These are phyloP conservation scores for Pomacea maculata DNA, from an alignment of 1,140 invertebrate genomes.

Conservation along the genomic window DNA sequence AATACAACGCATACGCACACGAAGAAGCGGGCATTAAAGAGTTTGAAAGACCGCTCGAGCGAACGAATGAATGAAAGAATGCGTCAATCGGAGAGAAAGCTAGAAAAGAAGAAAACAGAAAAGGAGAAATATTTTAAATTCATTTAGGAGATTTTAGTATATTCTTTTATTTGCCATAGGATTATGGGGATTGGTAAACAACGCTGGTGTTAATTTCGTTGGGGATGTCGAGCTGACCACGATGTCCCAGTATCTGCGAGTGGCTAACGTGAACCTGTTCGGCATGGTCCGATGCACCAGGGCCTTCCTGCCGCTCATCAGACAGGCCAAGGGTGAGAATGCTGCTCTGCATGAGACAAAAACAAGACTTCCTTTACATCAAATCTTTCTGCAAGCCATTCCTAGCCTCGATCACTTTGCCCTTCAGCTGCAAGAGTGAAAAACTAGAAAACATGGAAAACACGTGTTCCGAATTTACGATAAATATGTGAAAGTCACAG, in stretches of 20 bases:
- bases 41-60: too few species aligned
- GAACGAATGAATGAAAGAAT: too few species aligned
- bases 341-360: background rate
- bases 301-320: constrained; percentile 77
- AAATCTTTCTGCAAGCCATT: too few species aligned
- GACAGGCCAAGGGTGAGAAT: constrained; percentile 70
- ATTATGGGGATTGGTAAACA: constrained; percentile 56
- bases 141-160: too few species aligned
- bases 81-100: too few species aligned
- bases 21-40: too few species aligned
- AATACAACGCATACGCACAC: background rate
- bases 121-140: too few species aligned
- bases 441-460: too few species aligned
- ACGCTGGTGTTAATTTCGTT: constrained; percentile 85
- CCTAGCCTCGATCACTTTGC: too few species aligned
- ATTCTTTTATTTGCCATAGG: constrained; percentile 20
- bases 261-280: constrained; percentile 82
- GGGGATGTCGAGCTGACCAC: constrained; percentile 87
- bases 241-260: constrained; percentile 65
- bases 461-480: too few species aligned
- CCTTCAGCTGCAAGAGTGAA: too few species aligned
- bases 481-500: background rate
- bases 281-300: constrained; percentile 82
- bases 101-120: too few species aligned
- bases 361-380: background rate